phyloP scores from a whole-genome alignment of 2,113 vertebrate species.

The Toxotes jaculatrix region DNA sequence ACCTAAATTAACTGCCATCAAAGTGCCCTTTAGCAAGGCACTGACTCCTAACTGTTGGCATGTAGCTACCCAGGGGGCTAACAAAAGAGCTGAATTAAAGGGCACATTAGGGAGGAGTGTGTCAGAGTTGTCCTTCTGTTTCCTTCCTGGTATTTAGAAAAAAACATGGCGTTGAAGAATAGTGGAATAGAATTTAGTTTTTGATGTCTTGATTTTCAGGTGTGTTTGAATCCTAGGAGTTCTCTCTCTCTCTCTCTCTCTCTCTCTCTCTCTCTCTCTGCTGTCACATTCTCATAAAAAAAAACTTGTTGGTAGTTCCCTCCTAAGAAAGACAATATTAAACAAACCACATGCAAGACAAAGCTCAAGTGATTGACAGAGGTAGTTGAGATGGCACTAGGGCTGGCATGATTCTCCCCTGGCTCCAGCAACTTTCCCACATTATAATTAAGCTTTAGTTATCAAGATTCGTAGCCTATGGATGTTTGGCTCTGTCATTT shows the following conservation, averaged over 20 bases:
- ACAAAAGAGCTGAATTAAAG: background rate
- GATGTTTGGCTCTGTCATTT: background rate
- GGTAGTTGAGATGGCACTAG: background rate
- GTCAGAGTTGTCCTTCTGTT: background rate
- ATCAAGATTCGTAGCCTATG: background rate
- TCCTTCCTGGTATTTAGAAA: background rate
- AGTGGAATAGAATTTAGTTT: background rate
- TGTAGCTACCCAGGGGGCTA: background rate
- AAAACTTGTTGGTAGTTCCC: background rate
- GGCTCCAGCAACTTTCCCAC: background rate
- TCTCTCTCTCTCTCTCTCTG: background rate
- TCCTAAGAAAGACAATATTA: background rate
- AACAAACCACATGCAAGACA: no score
- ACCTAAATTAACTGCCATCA: conserved; percentile 4
- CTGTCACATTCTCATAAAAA: background rate
- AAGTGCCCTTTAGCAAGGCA: conserved; percentile 12
- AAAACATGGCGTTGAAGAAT: background rate
- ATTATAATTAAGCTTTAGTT: background rate
- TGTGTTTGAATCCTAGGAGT: background rate
- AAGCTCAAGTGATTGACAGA: background rate
- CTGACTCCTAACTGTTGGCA: conserved; percentile 21
- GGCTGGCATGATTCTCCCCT: background rate
- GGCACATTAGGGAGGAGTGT: background rate
- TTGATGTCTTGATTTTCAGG: background rate
- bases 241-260: background rate